Conservation (phyloP, 2,113 vertebrate genomes). For the Hippocampus barbouri region DNA sequence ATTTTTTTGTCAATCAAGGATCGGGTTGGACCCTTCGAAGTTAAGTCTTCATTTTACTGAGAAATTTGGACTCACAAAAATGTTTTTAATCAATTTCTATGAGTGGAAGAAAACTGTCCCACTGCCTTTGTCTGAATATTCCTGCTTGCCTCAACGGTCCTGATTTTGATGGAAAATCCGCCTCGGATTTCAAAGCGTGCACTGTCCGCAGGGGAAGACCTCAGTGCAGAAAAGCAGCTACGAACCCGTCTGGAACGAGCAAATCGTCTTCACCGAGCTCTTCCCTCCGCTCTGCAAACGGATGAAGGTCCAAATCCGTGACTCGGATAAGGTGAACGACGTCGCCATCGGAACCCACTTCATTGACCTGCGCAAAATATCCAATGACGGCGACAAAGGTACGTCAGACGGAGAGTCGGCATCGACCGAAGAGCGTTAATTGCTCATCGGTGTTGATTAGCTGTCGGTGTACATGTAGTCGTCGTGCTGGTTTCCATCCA, state of each 20-base stretch:
- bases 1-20: background rate
- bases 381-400: conserved; percentile 98
- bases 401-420: background rate
- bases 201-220: conserved; percentile 83
- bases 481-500: conserved; percentile 21
- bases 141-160: background rate
- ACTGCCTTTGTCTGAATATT: background rate
- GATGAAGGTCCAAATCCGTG: conserved; percentile 93
- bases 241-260: conserved; percentile 95
- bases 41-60: background rate
- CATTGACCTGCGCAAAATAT: conserved; percentile 90
- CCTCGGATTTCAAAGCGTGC: background rate
- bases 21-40: background rate
- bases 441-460: conserved; percentile 20
- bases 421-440: too few species aligned
- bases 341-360: conserved; percentile 96
- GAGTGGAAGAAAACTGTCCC: background rate
- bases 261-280: conserved; percentile 90
- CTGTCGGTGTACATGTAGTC: background rate
- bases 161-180: background rate
- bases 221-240: conserved; percentile 95
- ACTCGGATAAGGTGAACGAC: conserved; percentile 96
- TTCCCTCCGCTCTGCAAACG: conserved; percentile 93
- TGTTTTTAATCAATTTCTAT: background rate
- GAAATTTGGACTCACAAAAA: background rate